A percentile compares a stretch with the other conserved stretches of the same genome.
Evolutionary conservation across 2,113 vertebrate species (phyloP).

Genomic region (Cebus imitator): DNA sequence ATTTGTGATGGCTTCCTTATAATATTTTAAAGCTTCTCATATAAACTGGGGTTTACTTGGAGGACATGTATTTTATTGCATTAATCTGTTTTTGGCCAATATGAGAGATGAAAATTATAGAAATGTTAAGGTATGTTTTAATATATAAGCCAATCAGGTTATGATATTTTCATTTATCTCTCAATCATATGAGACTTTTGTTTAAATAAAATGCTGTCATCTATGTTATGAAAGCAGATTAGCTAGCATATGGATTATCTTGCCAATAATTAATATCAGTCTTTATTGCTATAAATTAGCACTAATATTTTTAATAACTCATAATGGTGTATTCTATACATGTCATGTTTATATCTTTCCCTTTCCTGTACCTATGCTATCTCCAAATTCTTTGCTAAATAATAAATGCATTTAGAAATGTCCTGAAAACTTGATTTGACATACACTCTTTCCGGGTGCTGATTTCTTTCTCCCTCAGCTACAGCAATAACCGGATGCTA

Average conservation of each 20-base stretch:
- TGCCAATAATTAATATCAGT: background rate
- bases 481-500: background rate
- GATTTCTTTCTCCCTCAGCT: background rate
- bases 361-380: background rate
- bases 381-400: background rate
- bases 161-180: background rate
- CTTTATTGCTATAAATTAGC: background rate
- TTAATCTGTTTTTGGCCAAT: background rate
- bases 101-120: background rate
- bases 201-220: background rate
- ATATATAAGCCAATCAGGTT: background rate
- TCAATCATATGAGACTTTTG: background rate
- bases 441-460: background rate
- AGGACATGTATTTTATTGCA: background rate
- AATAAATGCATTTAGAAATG: background rate
- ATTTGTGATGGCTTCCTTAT: background rate
- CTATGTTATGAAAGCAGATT: background rate
- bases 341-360: background rate
- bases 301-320: background rate
- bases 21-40: background rate
- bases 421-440: background rate
- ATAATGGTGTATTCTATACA: background rate
- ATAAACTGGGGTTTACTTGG: background rate
- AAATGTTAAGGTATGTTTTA: background rate
- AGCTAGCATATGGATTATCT: background rate